Conservation (phyloP, 2,113 vertebrate species). For the Glareola pratincola region DNA sequence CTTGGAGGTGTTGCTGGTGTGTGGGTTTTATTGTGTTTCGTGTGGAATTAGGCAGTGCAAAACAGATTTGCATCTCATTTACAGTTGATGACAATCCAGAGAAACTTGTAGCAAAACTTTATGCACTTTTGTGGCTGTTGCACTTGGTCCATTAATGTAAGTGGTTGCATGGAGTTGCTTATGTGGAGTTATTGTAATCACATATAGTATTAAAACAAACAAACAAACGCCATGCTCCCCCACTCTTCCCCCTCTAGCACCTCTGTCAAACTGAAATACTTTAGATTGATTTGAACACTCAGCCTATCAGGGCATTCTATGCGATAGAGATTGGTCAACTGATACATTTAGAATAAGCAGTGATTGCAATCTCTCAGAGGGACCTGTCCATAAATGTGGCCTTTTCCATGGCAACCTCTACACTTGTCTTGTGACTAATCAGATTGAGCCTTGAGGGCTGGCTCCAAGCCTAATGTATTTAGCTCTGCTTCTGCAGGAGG, state of each 20-base stretch:
- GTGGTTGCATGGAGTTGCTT: background rate
- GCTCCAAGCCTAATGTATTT: background rate
- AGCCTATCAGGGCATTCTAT: background rate
- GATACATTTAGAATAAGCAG: background rate
- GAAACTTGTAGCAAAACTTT: background rate
- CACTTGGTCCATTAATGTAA: background rate
- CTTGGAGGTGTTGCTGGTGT: background rate
- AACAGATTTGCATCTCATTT: background rate
- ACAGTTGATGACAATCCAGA: background rate
- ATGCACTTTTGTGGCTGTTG: background rate
- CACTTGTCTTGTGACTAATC: background rate
- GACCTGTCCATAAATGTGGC: background rate
- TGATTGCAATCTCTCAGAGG: background rate
- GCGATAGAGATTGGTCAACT: background rate
- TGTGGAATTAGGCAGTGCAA: background rate
- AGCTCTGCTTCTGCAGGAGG: background rate
- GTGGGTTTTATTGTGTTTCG: background rate
- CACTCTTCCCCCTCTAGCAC: too few species aligned
- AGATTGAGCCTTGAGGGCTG: background rate
- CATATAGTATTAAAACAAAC: background rate
- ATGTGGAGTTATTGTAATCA: background rate
- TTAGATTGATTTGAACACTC: background rate
- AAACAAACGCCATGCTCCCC: fast-evolving
- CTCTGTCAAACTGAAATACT: background rate
- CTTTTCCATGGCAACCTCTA: background rate